Evolutionary conservation across 2,113 vertebrate species (phyloP).

Genomic region (Protomyctophum bolini): DNA sequence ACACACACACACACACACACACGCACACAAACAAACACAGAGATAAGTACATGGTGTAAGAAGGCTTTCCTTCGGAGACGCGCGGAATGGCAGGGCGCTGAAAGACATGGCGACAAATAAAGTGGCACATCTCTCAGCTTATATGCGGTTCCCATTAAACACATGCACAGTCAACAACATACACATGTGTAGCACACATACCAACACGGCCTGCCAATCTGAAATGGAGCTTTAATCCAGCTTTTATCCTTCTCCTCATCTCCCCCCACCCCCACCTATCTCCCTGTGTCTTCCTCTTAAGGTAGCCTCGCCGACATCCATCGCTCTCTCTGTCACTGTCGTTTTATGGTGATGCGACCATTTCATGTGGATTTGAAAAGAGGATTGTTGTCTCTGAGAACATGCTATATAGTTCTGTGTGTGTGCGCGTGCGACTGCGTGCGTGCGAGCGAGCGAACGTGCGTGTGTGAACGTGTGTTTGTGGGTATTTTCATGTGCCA

Average conservation of each 20-base stretch:
- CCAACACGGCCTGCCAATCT: conserved; percentile 60
- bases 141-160: conserved; percentile 46
- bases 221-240: conserved; percentile 67
- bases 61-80: conserved; percentile 52
- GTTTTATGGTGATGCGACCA: conserved; percentile 33
- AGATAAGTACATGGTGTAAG: conserved; percentile 45
- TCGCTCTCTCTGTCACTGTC: background rate
- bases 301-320: background rate
- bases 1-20: conserved; percentile 6
- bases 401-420: too few species aligned
- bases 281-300: conserved; percentile 40
- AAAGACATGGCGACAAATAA: conserved; percentile 52
- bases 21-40: conserved; percentile 7
- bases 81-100: conserved; percentile 43
- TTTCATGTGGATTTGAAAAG: conserved; percentile 41
- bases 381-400: conserved; percentile 31
- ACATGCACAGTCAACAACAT: conserved; percentile 28
- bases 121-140: conserved; percentile 57
- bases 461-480: too few species aligned
- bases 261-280: conserved; percentile 10
- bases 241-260: conserved; percentile 65
- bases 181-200: conserved; percentile 43
- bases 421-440: too few species aligned
- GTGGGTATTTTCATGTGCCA: background rate
- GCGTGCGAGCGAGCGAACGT: too few species aligned